These are phyloP conservation scores for Oncorhynchus masou DNA, from an alignment of 2,113 vertebrate genomes.

Conservation along the genomic window DNA sequence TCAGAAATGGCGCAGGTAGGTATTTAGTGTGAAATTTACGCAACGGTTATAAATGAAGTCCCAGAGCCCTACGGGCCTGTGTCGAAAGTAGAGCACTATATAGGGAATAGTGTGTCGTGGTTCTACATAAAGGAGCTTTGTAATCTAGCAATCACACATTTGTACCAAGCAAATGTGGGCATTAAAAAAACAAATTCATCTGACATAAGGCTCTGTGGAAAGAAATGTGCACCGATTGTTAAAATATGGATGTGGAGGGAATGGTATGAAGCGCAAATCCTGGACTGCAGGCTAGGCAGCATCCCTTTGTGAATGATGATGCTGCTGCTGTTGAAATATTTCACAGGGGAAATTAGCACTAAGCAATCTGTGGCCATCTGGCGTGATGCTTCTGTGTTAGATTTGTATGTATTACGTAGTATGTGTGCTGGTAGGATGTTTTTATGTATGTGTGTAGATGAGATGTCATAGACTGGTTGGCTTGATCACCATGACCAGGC, in stretches of 20 bases:
- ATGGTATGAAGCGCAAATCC: constrained; percentile 7
- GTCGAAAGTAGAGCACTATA: no score
- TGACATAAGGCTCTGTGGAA: constrained; percentile 9
- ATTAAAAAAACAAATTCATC: not conserved
- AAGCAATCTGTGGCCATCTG: constrained; percentile 56
- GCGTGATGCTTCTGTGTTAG: constrained; percentile 27
- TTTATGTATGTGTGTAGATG: not conserved
- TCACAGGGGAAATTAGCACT: constrained; percentile 44
- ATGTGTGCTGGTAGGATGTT: constrained; percentile 27
- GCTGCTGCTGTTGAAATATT: constrained; percentile 43
- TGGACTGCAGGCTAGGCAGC: not conserved
- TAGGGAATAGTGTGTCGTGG: not conserved
- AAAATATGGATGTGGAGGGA: constrained; percentile 18
- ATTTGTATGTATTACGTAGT: not conserved
- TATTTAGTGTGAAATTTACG: no score
- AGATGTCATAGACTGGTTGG: not conserved
- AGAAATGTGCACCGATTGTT: constrained; percentile 8
- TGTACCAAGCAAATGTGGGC: not conserved
- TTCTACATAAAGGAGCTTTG: not conserved
- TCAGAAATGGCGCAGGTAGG: no score
- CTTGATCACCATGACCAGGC: no score
- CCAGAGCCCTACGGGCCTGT: no score
- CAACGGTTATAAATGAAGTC: no score
- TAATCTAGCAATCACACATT: constrained; percentile 20
- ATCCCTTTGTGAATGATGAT: constrained; percentile 19